Conservation (phyloP, 2,888 invertebrate species). For the Steinernema carpocapsae region DNA sequence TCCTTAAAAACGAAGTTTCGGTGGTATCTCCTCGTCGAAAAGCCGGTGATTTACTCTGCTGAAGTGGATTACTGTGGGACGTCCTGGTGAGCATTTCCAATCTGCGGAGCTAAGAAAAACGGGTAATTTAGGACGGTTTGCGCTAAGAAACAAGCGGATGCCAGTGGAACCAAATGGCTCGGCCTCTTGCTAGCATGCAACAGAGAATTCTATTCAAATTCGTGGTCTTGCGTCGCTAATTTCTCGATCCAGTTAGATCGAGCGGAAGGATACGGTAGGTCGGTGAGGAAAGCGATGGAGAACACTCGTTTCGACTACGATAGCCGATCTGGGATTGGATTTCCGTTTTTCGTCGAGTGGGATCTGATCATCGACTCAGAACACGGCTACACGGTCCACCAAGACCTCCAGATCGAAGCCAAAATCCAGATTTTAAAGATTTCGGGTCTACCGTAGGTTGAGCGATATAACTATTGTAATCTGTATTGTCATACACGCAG, state of each 20-base stretch:
- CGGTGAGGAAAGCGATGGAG: background rate
- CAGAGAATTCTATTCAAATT: background rate
- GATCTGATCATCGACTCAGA: background rate
- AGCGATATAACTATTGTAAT: background rate
- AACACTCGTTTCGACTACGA: background rate
- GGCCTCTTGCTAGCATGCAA: background rate
- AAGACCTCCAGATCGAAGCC: background rate
- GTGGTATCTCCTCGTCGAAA: conserved; percentile 9
- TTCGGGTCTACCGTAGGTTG: background rate
- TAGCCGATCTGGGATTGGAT: background rate
- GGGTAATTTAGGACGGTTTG: background rate
- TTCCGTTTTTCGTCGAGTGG: background rate
- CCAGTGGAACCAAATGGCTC: background rate
- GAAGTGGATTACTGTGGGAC: background rate
- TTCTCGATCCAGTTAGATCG: background rate
- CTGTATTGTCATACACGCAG: background rate
- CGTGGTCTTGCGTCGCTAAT: background rate
- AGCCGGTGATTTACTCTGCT: background rate
- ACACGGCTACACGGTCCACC: background rate
- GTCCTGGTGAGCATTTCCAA: background rate
- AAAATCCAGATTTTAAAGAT: background rate
- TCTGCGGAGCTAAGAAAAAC: no score
- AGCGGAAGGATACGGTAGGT: background rate
- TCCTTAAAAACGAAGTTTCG: background rate
- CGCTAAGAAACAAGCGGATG: background rate